These are phyloP conservation scores for Gila robusta DNA, from an alignment of 2,797 vertebrate genomes.

Conservation along the genomic window DNA sequence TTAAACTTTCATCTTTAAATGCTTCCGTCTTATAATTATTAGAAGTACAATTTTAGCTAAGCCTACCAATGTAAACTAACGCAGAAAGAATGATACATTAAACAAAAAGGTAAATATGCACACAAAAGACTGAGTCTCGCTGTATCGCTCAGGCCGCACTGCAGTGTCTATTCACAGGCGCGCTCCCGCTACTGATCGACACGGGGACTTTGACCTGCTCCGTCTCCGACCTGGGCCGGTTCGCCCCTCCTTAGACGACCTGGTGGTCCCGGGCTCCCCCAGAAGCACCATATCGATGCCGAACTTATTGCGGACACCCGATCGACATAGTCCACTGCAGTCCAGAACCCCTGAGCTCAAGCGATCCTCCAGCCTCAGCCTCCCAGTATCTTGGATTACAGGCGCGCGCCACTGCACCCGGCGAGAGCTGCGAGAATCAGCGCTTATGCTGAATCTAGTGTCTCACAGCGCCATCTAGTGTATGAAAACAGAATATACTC, in stretches of 20 bases:
- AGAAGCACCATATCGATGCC: conserved; percentile 65
- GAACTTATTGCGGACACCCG: conserved; percentile 64
- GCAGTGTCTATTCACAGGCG: conserved; percentile 48
- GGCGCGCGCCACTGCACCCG: neutral
- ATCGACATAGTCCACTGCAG: conserved; percentile 56
- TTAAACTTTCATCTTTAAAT: no score
- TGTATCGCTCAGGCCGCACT: neutral
- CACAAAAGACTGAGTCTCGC: neutral
- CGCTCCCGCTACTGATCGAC: conserved; percentile 59
- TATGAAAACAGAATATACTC: neutral
- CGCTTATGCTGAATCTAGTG: neutral
- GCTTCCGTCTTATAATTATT: no score
- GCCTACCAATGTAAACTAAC: neutral
- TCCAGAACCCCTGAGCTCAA: neutral
- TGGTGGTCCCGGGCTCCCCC: conserved; percentile 58
- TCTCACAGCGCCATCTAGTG: neutral
- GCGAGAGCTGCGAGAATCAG: neutral
- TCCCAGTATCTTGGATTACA: neutral
- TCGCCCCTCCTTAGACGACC: conserved; percentile 59
- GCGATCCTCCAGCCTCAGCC: neutral
- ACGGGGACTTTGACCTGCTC: conserved; percentile 59
- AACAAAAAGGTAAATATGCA: neutral
- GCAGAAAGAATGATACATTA: neutral
- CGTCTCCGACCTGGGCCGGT: conserved; percentile 53
- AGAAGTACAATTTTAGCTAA: neutral